Evolutionary conservation across 2,888 invertebrate genomes (phyloP).

Genomic region (Gnatocerus cornutus): DNA sequence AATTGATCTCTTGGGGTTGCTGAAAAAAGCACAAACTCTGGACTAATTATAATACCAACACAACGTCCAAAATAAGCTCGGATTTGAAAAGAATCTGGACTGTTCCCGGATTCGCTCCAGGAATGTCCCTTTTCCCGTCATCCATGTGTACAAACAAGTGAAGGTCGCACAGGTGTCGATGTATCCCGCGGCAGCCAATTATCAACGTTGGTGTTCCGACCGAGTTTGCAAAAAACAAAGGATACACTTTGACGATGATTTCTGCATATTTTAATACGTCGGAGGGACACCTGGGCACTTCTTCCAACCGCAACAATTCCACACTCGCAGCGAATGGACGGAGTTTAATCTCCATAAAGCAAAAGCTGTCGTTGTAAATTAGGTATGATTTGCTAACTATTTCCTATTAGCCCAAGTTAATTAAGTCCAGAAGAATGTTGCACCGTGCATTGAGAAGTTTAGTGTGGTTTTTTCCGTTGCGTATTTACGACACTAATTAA

Average conservation of each 20-base stretch:
- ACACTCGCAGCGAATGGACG: conserved; percentile 36
- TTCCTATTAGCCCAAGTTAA: conserved; percentile 55
- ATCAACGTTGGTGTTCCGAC: conserved; percentile 65
- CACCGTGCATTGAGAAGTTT: conserved; percentile 5
- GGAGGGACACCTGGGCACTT: conserved; percentile 52
- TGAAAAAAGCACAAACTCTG: neutral
- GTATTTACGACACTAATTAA: conserved; percentile 36
- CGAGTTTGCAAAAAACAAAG: conserved; percentile 57
- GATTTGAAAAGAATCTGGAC: too few relatives aligned
- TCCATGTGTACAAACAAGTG: conserved; percentile 40
- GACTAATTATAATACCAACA: neutral
- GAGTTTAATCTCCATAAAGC: conserved; percentile 55
- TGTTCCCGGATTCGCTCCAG: neutral
- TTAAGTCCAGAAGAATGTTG: conserved; percentile 46
- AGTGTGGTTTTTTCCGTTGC: conserved; percentile 1
- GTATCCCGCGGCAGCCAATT: conserved; percentile 59
- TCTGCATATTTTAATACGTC: conserved; percentile 53
- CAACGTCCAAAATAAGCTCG: too few relatives aligned
- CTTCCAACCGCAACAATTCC: conserved; percentile 53
- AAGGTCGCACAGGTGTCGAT: conserved; percentile 60
- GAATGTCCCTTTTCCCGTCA: conserved; percentile 11
- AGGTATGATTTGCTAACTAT: conserved; percentile 55
- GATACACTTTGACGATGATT: conserved; percentile 52
- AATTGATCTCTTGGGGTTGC: conserved; percentile 40
- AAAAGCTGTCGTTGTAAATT: conserved; percentile 56